phyloP scores from a whole-genome alignment of 2,113 vertebrate species.

The Tor tambroides region DNA sequence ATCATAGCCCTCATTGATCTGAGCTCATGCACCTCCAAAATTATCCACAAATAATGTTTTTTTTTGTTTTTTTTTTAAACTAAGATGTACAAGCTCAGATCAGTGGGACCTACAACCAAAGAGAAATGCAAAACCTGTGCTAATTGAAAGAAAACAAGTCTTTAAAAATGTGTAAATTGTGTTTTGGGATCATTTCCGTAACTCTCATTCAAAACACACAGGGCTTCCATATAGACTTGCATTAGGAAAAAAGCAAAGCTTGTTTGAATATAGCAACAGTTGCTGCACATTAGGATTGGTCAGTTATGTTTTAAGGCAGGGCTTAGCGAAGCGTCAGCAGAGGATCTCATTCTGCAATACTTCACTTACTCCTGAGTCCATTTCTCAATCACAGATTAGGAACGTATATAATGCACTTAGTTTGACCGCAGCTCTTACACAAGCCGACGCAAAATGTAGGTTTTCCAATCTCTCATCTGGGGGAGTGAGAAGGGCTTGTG shows the following conservation, averaged over 20 bases:
- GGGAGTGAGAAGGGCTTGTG: constrained; percentile 11
- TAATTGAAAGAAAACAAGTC: too few species aligned
- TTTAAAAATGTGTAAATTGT: neutral
- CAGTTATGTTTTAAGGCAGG: neutral
- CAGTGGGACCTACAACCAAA: too few species aligned
- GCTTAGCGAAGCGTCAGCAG: neutral
- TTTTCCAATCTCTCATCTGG: neutral
- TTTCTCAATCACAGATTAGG: neutral
- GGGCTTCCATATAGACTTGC: neutral
- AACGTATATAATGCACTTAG: neutral
- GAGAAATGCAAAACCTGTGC: too few species aligned
- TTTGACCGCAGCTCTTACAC: neutral
- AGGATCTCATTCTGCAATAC: neutral
- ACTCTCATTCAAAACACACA: neutral
- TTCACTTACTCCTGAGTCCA: neutral
- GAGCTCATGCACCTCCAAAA: too few species aligned
- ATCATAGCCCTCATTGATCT: too few species aligned
- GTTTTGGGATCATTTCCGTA: neutral
- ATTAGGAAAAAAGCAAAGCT: neutral
- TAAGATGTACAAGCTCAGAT: too few species aligned
- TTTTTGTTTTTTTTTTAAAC: too few species aligned
- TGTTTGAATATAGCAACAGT: neutral
- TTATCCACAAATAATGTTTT: too few species aligned
- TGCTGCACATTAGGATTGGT: neutral
- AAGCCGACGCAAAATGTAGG: neutral